A percentile compares a stretch with the other conserved stretches of the same genome.
phyloP scores from a whole-genome alignment of 53 echinoderm and acorn worm species.

The Crossaster papposus region DNA sequence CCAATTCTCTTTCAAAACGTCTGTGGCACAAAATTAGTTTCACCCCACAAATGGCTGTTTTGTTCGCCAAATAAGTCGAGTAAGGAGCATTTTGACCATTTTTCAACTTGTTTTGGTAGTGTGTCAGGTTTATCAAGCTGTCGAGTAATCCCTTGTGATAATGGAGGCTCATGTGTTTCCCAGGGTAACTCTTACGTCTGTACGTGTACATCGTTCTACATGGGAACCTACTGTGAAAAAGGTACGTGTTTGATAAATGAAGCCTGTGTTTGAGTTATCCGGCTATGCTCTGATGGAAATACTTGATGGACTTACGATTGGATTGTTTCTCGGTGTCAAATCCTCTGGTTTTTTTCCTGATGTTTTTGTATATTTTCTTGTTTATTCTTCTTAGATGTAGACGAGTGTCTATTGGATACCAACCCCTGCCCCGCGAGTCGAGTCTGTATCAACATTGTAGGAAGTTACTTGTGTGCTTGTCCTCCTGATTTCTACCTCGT shows the following conservation, averaged over 20 bases:
- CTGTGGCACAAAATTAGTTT: too few relatives aligned
- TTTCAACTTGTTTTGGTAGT: not conserved
- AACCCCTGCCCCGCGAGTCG: slow-evolving; percentile 7
- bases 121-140: slow-evolving; percentile 9
- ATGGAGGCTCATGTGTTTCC: slow-evolving; percentile 16
- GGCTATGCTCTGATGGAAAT: too few relatives aligned
- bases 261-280: not conserved
- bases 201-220: slow-evolving; percentile 1
- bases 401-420: not conserved
- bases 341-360: too few relatives aligned
- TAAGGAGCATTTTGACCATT: not conserved
- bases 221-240: not conserved
- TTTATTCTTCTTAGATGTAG: slow-evolving; percentile 8
- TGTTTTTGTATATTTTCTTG: not conserved
- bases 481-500: slow-evolving; percentile 9
- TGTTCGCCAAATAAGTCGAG: too few relatives aligned
- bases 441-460: slow-evolving; percentile 1
- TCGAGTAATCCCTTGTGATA: slow-evolving; percentile 4
- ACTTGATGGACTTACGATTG: not conserved
- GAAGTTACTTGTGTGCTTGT: slow-evolving; percentile 42
- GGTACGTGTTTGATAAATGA: not conserved
- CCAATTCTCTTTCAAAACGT: too few relatives aligned
- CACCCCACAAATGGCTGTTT: too few relatives aligned
- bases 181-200: slow-evolving; percentile 27
- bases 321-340: too few relatives aligned